Base-by-base conservation (phyloP, 2,888 invertebrate species). In the Macroteleia sp. region DNA sequence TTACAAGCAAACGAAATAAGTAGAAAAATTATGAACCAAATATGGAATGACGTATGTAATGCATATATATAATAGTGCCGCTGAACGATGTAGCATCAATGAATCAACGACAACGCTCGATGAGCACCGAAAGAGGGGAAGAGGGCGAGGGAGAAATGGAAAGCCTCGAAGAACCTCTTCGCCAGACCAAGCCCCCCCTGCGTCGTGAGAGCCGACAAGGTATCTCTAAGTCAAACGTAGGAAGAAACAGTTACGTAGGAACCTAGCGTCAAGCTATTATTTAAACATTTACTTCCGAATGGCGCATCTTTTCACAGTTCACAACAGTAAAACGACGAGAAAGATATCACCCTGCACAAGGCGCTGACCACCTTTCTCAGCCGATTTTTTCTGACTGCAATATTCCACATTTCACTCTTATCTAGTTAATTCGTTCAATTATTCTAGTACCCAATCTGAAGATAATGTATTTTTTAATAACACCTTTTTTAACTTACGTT, bases 121-220 rank as follows among this genome's bases (percentile, higher is more conserved):
- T 95, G 89, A 93, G 93, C 87, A 93, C 93, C 82, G 94, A 94
- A 87, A 93, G 93, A 83, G 93, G 93, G 83, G 92, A 93, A 86
- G 94, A 94, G 88, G 89, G 90, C 81, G 90, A 90, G 77, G 87
- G 87, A 82, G 89, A 90, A 81, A 87, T 89, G 89, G 92, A 92
- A 87, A 94, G 94, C 85, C 93, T 94, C 89, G 94, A 95, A 90
- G 94, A 95, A 91, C 94, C 95, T 82, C 92, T 94, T 86, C 89
- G 90, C 82, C 90, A 89, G 83, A 88, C 86, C 87, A 90, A 89
- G 81, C 89, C 90, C 85, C 89, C 89, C 83, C 85, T 88, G 89
- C 92, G 94, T 89, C 93, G 93, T 90, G 94, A 94, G 89, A 93
- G 93, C 90, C 93, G 93, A 90, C 94, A 93, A 94, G 94, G 94